Conservation (phyloP, 2,797 vertebrate genomes). For the Scolopax rusticola region DNA sequence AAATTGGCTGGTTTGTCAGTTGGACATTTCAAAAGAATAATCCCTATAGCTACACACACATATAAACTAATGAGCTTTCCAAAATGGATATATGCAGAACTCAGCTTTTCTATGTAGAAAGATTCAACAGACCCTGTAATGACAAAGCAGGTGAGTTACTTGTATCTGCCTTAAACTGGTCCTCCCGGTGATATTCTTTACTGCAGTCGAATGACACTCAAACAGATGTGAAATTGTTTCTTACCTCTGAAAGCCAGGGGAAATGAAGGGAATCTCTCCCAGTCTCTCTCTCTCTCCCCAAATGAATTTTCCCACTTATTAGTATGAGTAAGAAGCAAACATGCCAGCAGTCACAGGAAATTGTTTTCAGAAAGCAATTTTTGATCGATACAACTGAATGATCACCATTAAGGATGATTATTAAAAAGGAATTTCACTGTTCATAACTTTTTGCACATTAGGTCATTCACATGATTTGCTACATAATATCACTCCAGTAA, state of each 20-base stretch:
- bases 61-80: not conserved
- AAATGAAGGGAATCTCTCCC: not conserved
- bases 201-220: not conserved
- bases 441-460: not conserved
- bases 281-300: not conserved
- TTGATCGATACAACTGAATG: not conserved
- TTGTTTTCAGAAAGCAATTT: not conserved
- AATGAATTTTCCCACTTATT: not conserved
- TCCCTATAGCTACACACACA: not conserved
- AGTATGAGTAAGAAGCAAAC: not conserved
- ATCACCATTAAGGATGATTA: not conserved
- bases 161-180: not conserved
- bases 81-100: not conserved
- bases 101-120: not conserved
- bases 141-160: not conserved
- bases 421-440: not conserved
- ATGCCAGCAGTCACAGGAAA: not conserved
- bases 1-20: not conserved
- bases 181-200: not conserved
- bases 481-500: not conserved
- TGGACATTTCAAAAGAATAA: not conserved
- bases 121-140: not conserved
- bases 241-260: not conserved
- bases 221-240: slow-evolving; percentile 3
- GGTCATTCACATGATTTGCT: not conserved